phyloP scores from a whole-genome alignment of 2,113 vertebrate genomes.

The Oryzias woworae region DNA sequence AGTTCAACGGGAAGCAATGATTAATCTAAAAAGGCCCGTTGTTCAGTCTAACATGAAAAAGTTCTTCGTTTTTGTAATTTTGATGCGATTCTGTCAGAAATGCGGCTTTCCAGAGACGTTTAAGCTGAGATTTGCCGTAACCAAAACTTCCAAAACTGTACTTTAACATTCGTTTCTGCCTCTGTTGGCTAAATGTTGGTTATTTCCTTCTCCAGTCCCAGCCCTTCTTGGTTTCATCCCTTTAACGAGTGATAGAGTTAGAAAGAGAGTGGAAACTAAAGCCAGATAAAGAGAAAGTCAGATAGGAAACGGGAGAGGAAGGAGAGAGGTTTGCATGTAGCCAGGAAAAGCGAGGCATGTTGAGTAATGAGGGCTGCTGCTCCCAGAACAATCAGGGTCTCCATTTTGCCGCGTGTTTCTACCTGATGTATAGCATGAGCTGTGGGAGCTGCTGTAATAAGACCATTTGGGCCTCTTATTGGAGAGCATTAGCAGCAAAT shows the following conservation, averaged over 20 bases:
- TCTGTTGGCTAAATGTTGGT: background rate
- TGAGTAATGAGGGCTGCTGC: slow-evolving; percentile 80
- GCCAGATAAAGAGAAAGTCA: slow-evolving; percentile 34
- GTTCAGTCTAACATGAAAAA: background rate
- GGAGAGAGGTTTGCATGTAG: slow-evolving; percentile 38
- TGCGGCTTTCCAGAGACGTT: too few species aligned
- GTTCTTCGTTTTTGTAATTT: too few species aligned
- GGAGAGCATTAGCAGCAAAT: slow-evolving; percentile 77
- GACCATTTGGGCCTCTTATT: slow-evolving; percentile 80
- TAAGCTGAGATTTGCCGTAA: too few species aligned
- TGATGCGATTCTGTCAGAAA: too few species aligned
- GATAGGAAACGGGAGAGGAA: slow-evolving; percentile 30
- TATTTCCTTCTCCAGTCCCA: background rate
- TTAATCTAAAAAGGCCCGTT: background rate
- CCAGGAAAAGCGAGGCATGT: slow-evolving; percentile 50
- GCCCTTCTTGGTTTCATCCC: slow-evolving; percentile 3
- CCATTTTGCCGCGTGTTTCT: slow-evolving; percentile 73
- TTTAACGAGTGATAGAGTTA: slow-evolving; percentile 5
- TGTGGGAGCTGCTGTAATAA: slow-evolving; percentile 79
- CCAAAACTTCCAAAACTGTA: too few species aligned
- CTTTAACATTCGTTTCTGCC: too few species aligned
- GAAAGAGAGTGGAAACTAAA: slow-evolving; percentile 5
- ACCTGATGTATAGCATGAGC: slow-evolving; percentile 77
- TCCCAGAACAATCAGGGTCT: slow-evolving; percentile 81
- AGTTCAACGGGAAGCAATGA: slow-evolving; percentile 67